A percentile compares a stretch with the other conserved stretches of the same genome.
Conservation (phyloP, 92 coral and sea anemone genomes). For the Palythoa caribaeorum region DNA sequence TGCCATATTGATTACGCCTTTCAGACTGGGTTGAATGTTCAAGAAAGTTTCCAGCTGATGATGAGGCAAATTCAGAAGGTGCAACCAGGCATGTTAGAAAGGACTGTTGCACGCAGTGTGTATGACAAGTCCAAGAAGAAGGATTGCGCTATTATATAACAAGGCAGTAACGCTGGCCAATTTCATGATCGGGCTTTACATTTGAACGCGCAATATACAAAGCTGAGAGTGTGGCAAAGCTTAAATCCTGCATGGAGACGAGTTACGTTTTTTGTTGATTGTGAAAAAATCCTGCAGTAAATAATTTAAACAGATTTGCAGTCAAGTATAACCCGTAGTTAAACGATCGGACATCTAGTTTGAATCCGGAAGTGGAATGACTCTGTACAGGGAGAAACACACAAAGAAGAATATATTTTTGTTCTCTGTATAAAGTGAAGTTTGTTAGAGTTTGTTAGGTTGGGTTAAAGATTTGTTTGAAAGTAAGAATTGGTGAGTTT, state of each 20-base stretch:
- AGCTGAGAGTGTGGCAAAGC: neutral
- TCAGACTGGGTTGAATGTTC: constrained; percentile 95
- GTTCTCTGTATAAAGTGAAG: too few relatives aligned
- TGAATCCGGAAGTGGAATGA: too few relatives aligned
- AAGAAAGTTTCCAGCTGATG: constrained; percentile 93
- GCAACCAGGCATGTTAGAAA: constrained; percentile 88
- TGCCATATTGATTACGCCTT: neutral
- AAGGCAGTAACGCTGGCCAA: neutral
- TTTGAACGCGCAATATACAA: neutral
- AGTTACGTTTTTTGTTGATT: neutral
- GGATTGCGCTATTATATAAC: constrained; percentile 74
- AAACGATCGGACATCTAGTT: too few relatives aligned
- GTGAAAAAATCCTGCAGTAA: neutral
- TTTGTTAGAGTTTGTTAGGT: too few relatives aligned
- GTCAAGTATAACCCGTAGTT: neutral
- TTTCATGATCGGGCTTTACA: neutral
- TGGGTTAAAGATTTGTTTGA: too few relatives aligned
- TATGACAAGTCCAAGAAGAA: constrained; percentile 79
- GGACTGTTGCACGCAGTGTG: constrained; percentile 75
- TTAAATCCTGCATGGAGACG: neutral
- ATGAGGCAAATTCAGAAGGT: constrained; percentile 95
- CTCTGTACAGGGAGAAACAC: too few relatives aligned
- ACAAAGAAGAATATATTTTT: too few relatives aligned
- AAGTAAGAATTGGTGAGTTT: too few relatives aligned
- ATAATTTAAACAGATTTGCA: neutral